Evolutionary conservation across 1,140 invertebrate species (phyloP), one percentile per base, ranked within the genome.

Genomic region (Drosophila sp.): DNA sequence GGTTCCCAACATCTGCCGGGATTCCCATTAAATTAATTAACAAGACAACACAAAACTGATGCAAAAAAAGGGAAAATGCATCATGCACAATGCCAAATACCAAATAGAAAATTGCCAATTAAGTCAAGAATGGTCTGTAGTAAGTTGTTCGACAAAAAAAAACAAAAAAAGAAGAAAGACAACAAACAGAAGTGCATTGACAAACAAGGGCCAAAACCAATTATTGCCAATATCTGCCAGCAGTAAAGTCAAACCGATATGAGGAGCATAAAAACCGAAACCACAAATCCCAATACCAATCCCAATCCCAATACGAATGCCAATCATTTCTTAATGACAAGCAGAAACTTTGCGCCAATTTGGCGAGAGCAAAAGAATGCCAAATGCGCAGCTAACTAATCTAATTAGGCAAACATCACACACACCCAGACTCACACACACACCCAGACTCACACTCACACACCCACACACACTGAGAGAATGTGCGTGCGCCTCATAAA

Each of bases 341-440:
- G 67, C 62, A 57, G 3, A 71, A 73, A 66, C 57, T 58, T 50
- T 50, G 44, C 44, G 44, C 44, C 44, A 50, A 50, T 29, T 64
- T 63, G 4, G 23, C 33, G 30, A 17, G 11, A 4, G 23, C 50
- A 23, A 60, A 81, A 58, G 75, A 82, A 87, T 87, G 58, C 55
- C 30, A 66, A 70, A 76, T 44, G 74, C 68, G 63, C 64, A 70
- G 67, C 80, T 67, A 78, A 89, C 80, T 89, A 89, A 89, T 84
- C 80, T 84, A 80, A 89, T 89, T 89, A 84, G 84, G 60, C 66
- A 78, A 83, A 47, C 73, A 17, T 17, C 17, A 17, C 17, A 72
- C 33, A 29, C 17, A 54, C 57, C 8, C 17, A n/a, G n/a, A n/a
- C n/a, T n/a, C n/a, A n/a, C n/a, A 47, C 41, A 54, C 35, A 29